Conservation (phyloP, 2,797 vertebrate genomes). For the Gambelia wislizenii region DNA sequence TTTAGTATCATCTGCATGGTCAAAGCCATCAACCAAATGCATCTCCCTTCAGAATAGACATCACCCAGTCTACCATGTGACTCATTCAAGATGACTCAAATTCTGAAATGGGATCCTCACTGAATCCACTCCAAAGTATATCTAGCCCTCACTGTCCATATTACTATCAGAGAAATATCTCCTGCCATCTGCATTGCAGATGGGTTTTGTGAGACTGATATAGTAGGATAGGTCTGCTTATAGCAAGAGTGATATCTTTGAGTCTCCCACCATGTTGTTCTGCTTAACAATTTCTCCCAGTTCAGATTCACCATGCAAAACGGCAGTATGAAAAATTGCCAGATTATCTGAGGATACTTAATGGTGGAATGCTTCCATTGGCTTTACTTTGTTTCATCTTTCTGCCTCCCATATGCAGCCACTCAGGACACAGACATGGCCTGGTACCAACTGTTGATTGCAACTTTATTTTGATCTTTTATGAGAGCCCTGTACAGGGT, state of each 20-base stretch:
- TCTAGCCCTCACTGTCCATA: conserved; percentile 4
- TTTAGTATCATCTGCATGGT: neutral
- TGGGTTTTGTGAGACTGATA: neutral
- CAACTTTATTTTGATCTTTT: conserved; percentile 29
- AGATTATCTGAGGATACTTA: neutral
- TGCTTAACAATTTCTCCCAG: neutral
- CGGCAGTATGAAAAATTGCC: conserved; percentile 2
- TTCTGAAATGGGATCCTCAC: neutral
- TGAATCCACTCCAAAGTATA: conserved; percentile 2
- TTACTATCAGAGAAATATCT: neutral
- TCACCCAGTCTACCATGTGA: neutral
- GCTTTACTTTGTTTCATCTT: neutral
- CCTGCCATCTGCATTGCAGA: conserved; percentile 34
- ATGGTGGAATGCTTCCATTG: neutral
- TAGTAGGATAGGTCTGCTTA: neutral
- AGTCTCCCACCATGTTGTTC: conserved; percentile 5
- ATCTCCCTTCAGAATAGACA: neutral
- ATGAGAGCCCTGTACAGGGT: neutral
- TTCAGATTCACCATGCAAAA: neutral
- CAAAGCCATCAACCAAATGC: neutral
- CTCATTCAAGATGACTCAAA: neutral
- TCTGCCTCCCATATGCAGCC: neutral
- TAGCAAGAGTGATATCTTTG: neutral
- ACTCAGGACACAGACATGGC: neutral
- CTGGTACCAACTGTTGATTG: neutral